A percentile compares a stretch with the other conserved stretches of the same genome.
phyloP scores from a whole-genome alignment of 2,797 vertebrate species.

The Poecilia velifera region DNA sequence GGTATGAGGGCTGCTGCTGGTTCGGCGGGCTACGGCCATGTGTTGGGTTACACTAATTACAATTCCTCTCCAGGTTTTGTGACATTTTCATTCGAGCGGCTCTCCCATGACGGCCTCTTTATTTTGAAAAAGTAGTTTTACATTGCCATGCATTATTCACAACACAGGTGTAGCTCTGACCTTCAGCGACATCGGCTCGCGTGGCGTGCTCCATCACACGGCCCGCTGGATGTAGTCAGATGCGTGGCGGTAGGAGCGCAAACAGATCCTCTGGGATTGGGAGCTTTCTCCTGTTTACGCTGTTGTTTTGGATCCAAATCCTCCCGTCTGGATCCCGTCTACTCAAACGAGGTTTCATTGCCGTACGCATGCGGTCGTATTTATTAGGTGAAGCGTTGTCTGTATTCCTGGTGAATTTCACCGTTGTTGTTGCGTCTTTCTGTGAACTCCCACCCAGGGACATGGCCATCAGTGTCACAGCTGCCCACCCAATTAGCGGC shows the following conservation, averaged over 20 bases:
- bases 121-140: conserved; percentile 41
- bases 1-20: conserved; percentile 43
- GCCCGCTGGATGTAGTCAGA: conserved; percentile 16
- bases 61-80: conserved; percentile 61
- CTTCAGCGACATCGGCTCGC: conserved; percentile 38
- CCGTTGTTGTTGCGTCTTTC: conserved; percentile 23
- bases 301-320: conserved; percentile 40
- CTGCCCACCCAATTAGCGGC: conserved; percentile 32
- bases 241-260: conserved; percentile 19
- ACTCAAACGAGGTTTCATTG: conserved; percentile 14
- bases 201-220: conserved; percentile 17
- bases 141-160: conserved; percentile 75
- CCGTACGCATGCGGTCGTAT: conserved; percentile 24
- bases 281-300: conserved; percentile 29
- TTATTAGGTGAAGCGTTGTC: conserved; percentile 36
- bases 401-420: conserved; percentile 21
- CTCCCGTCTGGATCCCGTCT: conserved; percentile 25
- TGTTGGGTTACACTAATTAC: conserved; percentile 71
- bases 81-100: conserved; percentile 64
- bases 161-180: conserved; percentile 70
- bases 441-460: conserved; percentile 40
- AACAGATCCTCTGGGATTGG: conserved; percentile 50
- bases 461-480: conserved; percentile 43
- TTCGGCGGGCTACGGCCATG: conserved; percentile 32
- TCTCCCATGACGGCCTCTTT: conserved; percentile 59